phyloP scores from a whole-genome alignment of 2,888 invertebrate species.

The Ichneumon xanthorius region DNA sequence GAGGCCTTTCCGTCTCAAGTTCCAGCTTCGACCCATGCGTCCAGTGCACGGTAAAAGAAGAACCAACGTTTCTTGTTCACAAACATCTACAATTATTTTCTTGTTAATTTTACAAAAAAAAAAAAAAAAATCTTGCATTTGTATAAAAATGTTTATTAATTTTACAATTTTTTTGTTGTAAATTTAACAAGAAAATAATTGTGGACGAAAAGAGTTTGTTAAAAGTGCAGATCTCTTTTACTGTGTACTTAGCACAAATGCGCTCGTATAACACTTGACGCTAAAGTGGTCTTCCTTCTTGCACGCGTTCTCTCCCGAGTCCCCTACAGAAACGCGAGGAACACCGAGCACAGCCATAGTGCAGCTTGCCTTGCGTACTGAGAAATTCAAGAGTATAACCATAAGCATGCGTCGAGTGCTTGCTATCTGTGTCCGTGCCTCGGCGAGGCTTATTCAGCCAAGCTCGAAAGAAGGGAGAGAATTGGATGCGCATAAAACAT shows the following conservation, averaged over 20 bases:
- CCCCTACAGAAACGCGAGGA: constrained; percentile 31
- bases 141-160: no score
- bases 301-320: constrained; percentile 33
- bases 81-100: no score
- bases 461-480: constrained; percentile 31
- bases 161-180: no score
- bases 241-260: constrained; percentile 54
- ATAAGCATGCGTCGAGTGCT: constrained; percentile 21
- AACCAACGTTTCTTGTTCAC: no score
- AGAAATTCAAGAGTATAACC: constrained; percentile 31
- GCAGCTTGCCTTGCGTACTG: neutral
- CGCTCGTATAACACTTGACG: constrained; percentile 61
- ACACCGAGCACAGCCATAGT: constrained; percentile 5
- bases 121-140: no score
- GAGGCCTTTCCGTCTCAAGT: neutral
- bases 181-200: no score
- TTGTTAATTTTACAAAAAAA: no score
- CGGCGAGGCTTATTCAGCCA: constrained; percentile 37
- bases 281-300: constrained; percentile 56
- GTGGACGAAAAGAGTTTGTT: no score
- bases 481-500: constrained; percentile 12
- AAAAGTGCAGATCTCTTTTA: no score
- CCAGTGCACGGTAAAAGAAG: no score
- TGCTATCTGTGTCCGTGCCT: neutral
- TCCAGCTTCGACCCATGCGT: neutral